Evolutionary conservation across 37 sponge, comb jelly and placozoan species (phyloP).

Genomic region (Aphrocallistes beatrix): DNA sequence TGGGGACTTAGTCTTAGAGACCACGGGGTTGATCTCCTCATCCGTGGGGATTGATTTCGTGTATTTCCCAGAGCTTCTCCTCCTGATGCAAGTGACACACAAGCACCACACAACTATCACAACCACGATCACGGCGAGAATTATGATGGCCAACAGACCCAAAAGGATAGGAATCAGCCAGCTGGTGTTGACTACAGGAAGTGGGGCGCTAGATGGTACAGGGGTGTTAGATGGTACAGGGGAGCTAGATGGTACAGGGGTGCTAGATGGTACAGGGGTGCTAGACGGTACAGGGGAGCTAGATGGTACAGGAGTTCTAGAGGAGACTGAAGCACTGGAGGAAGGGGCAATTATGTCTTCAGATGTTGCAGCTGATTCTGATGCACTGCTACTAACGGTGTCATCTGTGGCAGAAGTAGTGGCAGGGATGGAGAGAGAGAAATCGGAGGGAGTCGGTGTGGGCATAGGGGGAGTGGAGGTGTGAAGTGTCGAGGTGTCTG

Average conservation of each 20-base stretch:
- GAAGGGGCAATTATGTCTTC: not conserved
- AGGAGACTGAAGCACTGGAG: not conserved
- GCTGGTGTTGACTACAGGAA: no score
- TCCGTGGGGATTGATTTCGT: no score
- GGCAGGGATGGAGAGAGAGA: not conserved
- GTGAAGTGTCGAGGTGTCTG: not conserved
- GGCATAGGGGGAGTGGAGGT: not conserved
- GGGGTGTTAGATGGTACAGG: not conserved
- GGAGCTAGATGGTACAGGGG: not conserved
- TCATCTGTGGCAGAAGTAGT: not conserved
- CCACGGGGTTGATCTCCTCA: no score
- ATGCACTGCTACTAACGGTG: not conserved
- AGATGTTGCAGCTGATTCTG: not conserved
- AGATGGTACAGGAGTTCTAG: not conserved
- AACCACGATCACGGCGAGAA: no score
- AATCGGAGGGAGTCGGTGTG: not conserved
- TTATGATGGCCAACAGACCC: no score
- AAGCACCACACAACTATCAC: no score
- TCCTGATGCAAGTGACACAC: no score
- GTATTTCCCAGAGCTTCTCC: no score
- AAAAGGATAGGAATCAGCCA: no score
- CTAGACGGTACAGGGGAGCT: not conserved
- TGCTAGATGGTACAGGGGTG: not conserved
- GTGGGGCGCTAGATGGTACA: not conserved
- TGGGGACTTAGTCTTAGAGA: no score